phyloP scores from a whole-genome alignment of 1,140 invertebrate genomes.

The Drosophila miranda region DNA sequence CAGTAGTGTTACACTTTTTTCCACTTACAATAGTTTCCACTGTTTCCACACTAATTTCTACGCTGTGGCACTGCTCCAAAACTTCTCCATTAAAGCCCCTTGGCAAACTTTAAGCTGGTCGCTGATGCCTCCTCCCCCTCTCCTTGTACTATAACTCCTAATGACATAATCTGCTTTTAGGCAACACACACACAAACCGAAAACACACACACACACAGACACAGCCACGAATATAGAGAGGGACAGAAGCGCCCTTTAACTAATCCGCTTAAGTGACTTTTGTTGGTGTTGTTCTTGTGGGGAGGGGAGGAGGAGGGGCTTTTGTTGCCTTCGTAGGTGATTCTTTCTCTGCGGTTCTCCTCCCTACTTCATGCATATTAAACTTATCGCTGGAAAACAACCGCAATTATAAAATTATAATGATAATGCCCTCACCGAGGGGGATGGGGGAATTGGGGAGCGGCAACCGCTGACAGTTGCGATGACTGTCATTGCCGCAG shows the following conservation, averaged over 20 bases:
- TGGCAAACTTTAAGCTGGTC: conserved; percentile 38
- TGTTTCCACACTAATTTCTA: neutral
- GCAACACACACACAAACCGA: conserved; percentile 44
- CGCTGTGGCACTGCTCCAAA: conserved; percentile 11
- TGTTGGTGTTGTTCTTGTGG: conserved; percentile 40
- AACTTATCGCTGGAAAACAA: conserved; percentile 75
- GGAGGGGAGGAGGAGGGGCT: neutral
- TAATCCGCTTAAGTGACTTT: conserved; percentile 79
- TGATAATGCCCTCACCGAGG: conserved; percentile 67
- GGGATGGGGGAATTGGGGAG: conserved; percentile 21
- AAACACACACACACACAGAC: neutral
- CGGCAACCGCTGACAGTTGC: conserved; percentile 71
- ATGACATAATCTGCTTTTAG: conserved; percentile 80
- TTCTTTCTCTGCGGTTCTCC: conserved; percentile 17
- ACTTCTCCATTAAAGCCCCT: conserved; percentile 30
- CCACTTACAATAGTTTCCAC: neutral
- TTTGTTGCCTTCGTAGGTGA: conserved; percentile 23
- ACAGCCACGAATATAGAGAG: conserved; percentile 1
- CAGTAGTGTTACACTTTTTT: no score
- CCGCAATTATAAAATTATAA: conserved; percentile 81
- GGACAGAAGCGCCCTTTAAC: conserved; percentile 63
- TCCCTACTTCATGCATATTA: conserved; percentile 66
- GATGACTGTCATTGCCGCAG: conserved; percentile 60
- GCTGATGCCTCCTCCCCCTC: conserved; percentile 13
- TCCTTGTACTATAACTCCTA: conserved; percentile 53